A percentile compares a stretch with the other conserved stretches of the same genome.
Conservation (phyloP, 2,113 vertebrate genomes). For the Tragelaphus scriptus region DNA sequence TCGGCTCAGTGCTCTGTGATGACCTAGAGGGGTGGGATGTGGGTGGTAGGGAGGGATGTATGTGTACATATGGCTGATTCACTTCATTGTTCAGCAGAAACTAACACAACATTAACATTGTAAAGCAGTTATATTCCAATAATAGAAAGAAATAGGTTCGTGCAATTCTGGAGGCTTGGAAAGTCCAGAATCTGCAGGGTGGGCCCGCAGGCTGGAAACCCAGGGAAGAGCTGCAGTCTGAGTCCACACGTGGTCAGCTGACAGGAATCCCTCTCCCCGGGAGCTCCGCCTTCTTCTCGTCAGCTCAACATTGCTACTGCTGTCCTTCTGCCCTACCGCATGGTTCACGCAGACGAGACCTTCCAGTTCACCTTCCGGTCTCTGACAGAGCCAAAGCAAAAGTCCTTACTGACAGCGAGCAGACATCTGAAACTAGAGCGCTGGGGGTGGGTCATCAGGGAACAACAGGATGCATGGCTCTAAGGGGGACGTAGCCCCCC, state of each 20-base stretch:
- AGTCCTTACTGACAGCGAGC: background rate
- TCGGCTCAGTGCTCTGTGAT: background rate
- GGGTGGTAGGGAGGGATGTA: background rate
- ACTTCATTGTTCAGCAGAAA: background rate
- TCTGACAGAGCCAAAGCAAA: background rate
- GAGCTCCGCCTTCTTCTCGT: background rate
- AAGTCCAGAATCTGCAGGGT: background rate
- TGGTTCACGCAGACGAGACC: background rate
- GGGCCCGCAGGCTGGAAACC: background rate
- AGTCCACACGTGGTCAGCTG: background rate
- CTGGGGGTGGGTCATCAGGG: background rate
- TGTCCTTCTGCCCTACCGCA: background rate
- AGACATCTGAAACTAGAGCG: background rate
- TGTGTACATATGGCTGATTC: background rate
- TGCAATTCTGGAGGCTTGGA: background rate
- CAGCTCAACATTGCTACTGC: background rate
- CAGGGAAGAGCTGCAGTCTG: background rate
- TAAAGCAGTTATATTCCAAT: background rate
- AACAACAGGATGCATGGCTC: background rate
- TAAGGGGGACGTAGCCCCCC: background rate
- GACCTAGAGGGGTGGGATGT: background rate
- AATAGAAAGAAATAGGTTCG: background rate
- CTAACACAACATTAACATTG: background rate
- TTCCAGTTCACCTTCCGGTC: background rate
- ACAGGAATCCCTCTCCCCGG: background rate